Percentiles rank a stretch among this genome's conserved stretches.
Evolutionary conservation across 2,113 vertebrate species (phyloP).

Genomic region (western clawed frog (Xenopus tropicalis)): DNA sequence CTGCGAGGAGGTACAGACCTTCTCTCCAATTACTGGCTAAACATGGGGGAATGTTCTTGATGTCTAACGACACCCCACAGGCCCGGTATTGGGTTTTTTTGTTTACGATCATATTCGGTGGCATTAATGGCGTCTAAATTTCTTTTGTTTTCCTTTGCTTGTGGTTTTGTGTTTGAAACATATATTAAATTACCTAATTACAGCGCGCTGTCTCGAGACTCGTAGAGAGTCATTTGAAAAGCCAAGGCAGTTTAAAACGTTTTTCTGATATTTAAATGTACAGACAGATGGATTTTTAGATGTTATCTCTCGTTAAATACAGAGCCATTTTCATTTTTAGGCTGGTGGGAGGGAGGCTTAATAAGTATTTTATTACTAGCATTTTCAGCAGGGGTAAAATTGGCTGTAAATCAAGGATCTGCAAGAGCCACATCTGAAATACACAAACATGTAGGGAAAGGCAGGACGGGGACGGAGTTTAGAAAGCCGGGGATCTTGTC

Average conservation of each 20-base stretch:
- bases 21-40: conserved; percentile 3
- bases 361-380: neutral
- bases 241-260: conserved; percentile 25
- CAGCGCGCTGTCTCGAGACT: conserved; percentile 3
- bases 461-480: no score
- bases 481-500: no score
- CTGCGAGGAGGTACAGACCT: neutral
- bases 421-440: no score
- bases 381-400: no score
- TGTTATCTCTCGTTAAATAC: conserved; percentile 28
- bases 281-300: conserved; percentile 27
- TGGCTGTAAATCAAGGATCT: no score
- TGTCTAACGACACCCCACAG: conserved; percentile 29
- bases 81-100: conserved; percentile 7
- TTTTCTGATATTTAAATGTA: conserved; percentile 30
- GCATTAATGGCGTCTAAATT: conserved; percentile 21
- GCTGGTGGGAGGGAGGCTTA: conserved; percentile 6
- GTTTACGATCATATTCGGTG: conserved; percentile 8
- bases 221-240: conserved; percentile 18
- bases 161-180: conserved; percentile 27
- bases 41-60: conserved; percentile 8
- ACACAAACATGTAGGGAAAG: no score
- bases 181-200: conserved; percentile 37
- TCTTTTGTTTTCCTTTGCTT: conserved; percentile 8
- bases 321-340: conserved; percentile 9